Evolutionary conservation across 2,113 vertebrate species (phyloP).

Genomic region (Spermophilus dauricus): DNA sequence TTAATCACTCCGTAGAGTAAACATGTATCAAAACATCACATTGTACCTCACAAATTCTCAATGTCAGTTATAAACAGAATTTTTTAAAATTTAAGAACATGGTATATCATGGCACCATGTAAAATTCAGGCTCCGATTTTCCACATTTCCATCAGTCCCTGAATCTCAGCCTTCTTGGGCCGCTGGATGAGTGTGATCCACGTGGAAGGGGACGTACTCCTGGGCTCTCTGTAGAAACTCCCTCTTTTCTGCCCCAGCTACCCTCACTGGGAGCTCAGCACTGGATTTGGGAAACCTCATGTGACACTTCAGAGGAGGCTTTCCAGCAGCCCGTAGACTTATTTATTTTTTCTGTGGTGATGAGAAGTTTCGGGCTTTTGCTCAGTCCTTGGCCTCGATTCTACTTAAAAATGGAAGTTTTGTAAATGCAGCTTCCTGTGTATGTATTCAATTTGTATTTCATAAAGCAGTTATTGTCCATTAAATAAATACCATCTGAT

Average conservation of each 20-base stretch:
- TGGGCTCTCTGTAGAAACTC: background rate
- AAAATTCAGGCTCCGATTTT: background rate
- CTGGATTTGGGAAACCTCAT: slow-evolving; percentile 72
- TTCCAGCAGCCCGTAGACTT: slow-evolving; percentile 74
- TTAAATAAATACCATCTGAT: slow-evolving; percentile 91
- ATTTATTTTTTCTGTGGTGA: slow-evolving; percentile 78
- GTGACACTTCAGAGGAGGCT: slow-evolving; percentile 70
- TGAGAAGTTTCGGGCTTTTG: slow-evolving; percentile 81
- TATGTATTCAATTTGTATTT: slow-evolving; percentile 89
- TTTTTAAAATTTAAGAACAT: background rate
- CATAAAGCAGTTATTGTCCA: slow-evolving; percentile 87
- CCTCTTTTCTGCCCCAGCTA: background rate
- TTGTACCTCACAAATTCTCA: background rate
- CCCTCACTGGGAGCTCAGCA: slow-evolving; percentile 45
- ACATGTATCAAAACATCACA: background rate
- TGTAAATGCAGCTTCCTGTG: slow-evolving; percentile 86
- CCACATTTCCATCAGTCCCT: background rate
- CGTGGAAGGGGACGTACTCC: background rate
- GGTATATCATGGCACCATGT: background rate
- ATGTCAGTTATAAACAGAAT: background rate
- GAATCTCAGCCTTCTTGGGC: slow-evolving; percentile 9
- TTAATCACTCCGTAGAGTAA: background rate
- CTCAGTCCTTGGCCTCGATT: slow-evolving; percentile 81
- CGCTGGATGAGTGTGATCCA: background rate
- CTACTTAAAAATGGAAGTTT: slow-evolving; percentile 84